A percentile compares a stretch with the other conserved stretches of the same genome.
Conservation (phyloP, 2,797 vertebrate species). For the Euthynnus affinis region DNA sequence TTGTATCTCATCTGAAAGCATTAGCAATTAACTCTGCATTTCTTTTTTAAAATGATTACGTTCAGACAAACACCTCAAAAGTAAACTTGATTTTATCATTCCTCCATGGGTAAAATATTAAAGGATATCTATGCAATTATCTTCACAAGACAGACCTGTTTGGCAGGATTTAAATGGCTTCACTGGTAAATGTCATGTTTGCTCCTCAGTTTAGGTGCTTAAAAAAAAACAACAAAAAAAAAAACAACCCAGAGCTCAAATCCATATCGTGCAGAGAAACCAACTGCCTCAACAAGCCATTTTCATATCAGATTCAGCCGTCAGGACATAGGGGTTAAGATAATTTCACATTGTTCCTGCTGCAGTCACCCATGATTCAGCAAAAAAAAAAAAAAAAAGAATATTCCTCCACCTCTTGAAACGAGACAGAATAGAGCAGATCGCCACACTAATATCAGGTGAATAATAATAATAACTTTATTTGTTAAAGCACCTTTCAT, state of each 20-base stretch:
- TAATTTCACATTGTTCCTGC: constrained; percentile 9
- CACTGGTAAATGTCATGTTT: constrained; percentile 38
- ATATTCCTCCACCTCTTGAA: neutral
- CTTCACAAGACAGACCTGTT: constrained; percentile 35
- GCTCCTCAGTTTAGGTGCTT: constrained; percentile 25
- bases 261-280: constrained; percentile 28
- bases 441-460: neutral
- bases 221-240: constrained; percentile 15
- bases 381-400: no score
- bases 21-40: neutral
- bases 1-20: neutral
- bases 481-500: no score
- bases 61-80: constrained; percentile 5
- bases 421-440: neutral
- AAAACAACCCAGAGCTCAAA: constrained; percentile 25
- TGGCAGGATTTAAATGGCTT: constrained; percentile 25
- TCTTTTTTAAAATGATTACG: neutral
- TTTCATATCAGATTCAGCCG: constrained; percentile 37
- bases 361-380: neutral
- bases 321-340: neutral
- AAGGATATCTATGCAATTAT: constrained; percentile 11
- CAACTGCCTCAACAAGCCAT: constrained; percentile 14
- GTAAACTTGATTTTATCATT: neutral
- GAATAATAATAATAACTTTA: no score
- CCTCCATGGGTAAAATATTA: neutral